These are phyloP conservation scores for Drosophila ochracea DNA, from an alignment of 2,888 invertebrate species.

Conservation along the genomic window DNA sequence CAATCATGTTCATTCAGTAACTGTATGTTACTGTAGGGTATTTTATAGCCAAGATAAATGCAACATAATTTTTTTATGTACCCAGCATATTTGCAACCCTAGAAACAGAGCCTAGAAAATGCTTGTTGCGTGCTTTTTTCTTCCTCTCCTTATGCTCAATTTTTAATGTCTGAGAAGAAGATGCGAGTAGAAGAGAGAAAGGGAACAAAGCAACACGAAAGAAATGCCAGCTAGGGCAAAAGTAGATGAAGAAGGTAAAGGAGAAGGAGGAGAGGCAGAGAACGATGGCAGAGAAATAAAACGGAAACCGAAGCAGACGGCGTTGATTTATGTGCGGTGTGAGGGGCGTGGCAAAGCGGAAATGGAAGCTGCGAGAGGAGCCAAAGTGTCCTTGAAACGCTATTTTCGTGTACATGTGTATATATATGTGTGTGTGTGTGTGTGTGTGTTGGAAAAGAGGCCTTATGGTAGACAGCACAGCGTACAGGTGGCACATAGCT, in stretches of 20 bases:
- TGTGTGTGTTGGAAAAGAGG: neutral
- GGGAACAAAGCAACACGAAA: conserved; percentile 32
- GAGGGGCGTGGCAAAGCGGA: neutral
- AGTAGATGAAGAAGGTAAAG: conserved; percentile 5
- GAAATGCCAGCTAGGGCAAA: conserved; percentile 6
- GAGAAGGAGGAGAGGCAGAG: neutral
- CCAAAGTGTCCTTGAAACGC: conserved; percentile 69
- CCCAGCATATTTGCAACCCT: conserved; percentile 47
- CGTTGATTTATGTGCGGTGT: conserved; percentile 65
- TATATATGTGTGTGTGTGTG: neutral
- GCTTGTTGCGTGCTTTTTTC: conserved; percentile 32
- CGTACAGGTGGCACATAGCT: conserved; percentile 77
- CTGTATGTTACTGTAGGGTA: conserved; percentile 8
- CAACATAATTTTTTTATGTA: conserved; percentile 16
- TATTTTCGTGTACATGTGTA: neutral
- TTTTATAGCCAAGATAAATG: conserved; percentile 3
- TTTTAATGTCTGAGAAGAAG: conserved; percentile 39
- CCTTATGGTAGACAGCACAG: conserved; percentile 3
- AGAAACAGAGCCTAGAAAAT: conserved; percentile 48
- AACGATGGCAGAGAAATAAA: conserved; percentile 26
- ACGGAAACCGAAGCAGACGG: conserved; percentile 57
- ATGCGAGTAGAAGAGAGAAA: neutral
- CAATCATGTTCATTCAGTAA: neutral
- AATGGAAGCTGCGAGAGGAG: conserved; percentile 14
- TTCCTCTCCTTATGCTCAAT: conserved; percentile 10